Evolutionary conservation across 2,797 vertebrate species (phyloP).

Genomic region (Tarsius wallacei): DNA sequence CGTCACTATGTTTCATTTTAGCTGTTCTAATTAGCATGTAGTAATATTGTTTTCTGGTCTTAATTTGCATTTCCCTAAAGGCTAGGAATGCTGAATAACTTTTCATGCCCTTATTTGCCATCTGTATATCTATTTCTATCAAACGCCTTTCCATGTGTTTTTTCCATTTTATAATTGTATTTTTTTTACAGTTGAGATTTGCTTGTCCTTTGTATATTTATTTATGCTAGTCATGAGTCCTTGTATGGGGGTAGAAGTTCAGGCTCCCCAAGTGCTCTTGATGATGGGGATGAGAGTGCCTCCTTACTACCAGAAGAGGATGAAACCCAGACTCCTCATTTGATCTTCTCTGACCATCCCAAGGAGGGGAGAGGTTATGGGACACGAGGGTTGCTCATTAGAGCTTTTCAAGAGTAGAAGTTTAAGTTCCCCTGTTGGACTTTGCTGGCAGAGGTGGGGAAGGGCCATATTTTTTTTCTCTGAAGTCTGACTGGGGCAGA

Average conservation of each 20-base stretch:
- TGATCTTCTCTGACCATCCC: not conserved
- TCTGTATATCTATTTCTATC: not conserved
- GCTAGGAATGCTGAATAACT: not conserved
- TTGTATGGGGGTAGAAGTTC: not conserved
- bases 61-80: not conserved
- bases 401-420: not conserved
- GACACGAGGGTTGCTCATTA: not conserved
- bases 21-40: not conserved
- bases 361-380: too few relatives aligned
- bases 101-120: not conserved
- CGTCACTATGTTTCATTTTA: not conserved
- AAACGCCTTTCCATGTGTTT: not conserved
- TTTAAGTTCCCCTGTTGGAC: not conserved
- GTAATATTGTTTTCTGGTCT: not conserved
- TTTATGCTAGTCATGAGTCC: not conserved
- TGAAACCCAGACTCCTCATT: not conserved
- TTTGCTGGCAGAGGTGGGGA: not conserved
- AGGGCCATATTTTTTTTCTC: not conserved
- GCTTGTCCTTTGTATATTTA: not conserved
- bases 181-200: not conserved
- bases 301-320: not conserved
- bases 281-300: too few relatives aligned
- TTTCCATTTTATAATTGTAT: not conserved
- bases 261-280: not conserved
- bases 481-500: not conserved